Conservation (phyloP, 2,113 vertebrate species). For the Halichoeres trimaculatus region DNA sequence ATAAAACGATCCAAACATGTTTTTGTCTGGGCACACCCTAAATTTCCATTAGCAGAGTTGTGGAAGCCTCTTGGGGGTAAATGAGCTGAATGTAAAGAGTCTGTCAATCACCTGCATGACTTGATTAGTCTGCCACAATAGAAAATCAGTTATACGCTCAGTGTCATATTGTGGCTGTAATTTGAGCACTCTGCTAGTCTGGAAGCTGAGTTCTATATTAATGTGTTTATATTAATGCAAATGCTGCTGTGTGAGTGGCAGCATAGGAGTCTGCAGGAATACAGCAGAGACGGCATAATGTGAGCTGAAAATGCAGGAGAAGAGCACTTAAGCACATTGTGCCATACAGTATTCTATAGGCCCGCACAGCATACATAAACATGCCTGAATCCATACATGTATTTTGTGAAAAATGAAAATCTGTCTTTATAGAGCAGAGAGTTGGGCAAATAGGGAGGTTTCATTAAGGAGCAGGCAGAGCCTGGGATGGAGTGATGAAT, state of each 20-base stretch:
- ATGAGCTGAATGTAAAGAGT: constrained; percentile 28
- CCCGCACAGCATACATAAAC: constrained; percentile 9
- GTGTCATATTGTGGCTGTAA: constrained; percentile 7
- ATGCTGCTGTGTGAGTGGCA: constrained; percentile 14
- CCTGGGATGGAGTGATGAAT: not conserved
- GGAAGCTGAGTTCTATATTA: constrained; percentile 8
- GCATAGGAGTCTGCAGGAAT: not conserved
- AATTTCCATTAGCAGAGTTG: not conserved
- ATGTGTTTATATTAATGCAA: constrained; percentile 26
- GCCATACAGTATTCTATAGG: constrained; percentile 8
- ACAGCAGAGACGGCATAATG: constrained; percentile 2
- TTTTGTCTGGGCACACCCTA: not conserved
- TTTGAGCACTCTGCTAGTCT: constrained; percentile 25
- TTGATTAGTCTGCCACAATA: constrained; percentile 42
- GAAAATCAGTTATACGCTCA: constrained; percentile 22
- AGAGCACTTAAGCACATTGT: not conserved
- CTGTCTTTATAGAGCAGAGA: not conserved
- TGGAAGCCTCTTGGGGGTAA: not conserved
- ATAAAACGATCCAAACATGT: not conserved
- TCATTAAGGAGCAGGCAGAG: not conserved
- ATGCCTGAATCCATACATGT: not conserved
- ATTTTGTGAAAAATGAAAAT: not conserved
- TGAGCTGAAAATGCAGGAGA: constrained; percentile 20
- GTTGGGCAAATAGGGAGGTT: not conserved
- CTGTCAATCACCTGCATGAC: constrained; percentile 26